phyloP scores from a whole-genome alignment of 2,888 invertebrate genomes.

The Rhamnusium bicolor region DNA sequence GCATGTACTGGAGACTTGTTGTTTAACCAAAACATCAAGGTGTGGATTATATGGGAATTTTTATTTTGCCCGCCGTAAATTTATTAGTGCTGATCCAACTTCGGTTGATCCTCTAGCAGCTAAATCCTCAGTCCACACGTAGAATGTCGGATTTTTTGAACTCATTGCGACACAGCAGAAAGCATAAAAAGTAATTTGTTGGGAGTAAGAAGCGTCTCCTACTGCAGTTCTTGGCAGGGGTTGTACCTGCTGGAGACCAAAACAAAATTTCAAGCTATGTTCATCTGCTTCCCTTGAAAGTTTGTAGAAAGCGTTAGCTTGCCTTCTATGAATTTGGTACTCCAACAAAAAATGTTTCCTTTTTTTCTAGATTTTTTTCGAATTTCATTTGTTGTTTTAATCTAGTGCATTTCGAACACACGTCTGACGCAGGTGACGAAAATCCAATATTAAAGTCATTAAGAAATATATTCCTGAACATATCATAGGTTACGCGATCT shows the following conservation, averaged over 20 bases:
- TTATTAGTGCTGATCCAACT: slow-evolving; percentile 26
- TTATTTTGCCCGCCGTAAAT: background rate
- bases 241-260: slow-evolving; percentile 39
- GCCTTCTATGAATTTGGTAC: too few species aligned
- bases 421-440: too few species aligned
- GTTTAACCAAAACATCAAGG: background rate
- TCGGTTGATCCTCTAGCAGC: slow-evolving; percentile 35
- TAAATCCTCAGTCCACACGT: slow-evolving; percentile 36
- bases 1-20: too few species aligned
- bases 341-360: too few species aligned
- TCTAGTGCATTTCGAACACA: too few species aligned
- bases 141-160: slow-evolving; percentile 34
- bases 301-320: background rate
- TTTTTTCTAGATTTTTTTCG: too few species aligned
- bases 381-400: too few species aligned
- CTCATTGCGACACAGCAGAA: slow-evolving; percentile 39
- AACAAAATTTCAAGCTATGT: background rate
- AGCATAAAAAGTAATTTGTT: slow-evolving; percentile 40
- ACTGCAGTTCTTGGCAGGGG: slow-evolving; percentile 42
- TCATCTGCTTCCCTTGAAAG: too few species aligned
- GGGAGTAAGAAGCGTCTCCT: slow-evolving; percentile 43
- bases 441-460: too few species aligned
- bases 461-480: too few species aligned
- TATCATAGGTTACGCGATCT: too few species aligned
- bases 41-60: background rate